Percentiles rank a stretch among this genome's conserved stretches.
phyloP scores from a whole-genome alignment of 2,797 vertebrate genomes.

The Triplophysa yarkandensis region DNA sequence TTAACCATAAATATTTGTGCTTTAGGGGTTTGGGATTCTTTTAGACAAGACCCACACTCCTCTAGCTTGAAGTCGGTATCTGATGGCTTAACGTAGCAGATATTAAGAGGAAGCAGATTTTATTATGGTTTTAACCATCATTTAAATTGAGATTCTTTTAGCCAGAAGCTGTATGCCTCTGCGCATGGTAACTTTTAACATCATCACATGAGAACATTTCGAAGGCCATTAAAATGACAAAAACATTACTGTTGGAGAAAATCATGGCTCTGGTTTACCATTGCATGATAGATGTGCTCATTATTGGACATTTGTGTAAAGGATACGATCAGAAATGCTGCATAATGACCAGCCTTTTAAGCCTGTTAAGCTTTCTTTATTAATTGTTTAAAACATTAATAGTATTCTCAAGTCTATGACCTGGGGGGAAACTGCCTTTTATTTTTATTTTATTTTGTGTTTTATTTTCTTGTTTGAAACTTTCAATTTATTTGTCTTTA shows the following conservation, averaged over 20 bases:
- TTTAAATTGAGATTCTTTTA: slow-evolving; percentile 19
- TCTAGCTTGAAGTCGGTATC: slow-evolving; percentile 14
- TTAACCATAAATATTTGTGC: slow-evolving; percentile 8
- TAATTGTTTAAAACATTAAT: neutral
- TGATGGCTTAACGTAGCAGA: slow-evolving; percentile 34
- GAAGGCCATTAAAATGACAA: slow-evolving; percentile 21
- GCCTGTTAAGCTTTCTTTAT: slow-evolving; percentile 18
- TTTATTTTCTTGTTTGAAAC: too few species aligned
- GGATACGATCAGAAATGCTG: slow-evolving; percentile 67
- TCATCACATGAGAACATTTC: slow-evolving; percentile 33
- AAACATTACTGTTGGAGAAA: slow-evolving; percentile 58
- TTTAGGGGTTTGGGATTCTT: slow-evolving; percentile 1
- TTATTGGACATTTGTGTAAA: slow-evolving; percentile 64
- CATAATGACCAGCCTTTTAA: slow-evolving; percentile 53
- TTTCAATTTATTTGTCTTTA: too few species aligned
- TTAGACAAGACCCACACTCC: slow-evolving; percentile 22
- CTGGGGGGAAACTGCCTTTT: too few species aligned
- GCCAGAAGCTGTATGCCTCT: slow-evolving; percentile 37
- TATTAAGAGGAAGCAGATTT: neutral
- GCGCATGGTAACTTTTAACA: slow-evolving; percentile 31
- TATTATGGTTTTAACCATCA: slow-evolving; percentile 47
- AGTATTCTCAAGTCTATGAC: neutral
- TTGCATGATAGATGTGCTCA: slow-evolving; percentile 69
- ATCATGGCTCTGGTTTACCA: slow-evolving; percentile 60
- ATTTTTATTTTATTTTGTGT: too few species aligned